Percentiles rank a stretch among this genome's conserved stretches.
phyloP scores from a whole-genome alignment of 2,113 vertebrate species.

The Patagioenas fasciata region DNA sequence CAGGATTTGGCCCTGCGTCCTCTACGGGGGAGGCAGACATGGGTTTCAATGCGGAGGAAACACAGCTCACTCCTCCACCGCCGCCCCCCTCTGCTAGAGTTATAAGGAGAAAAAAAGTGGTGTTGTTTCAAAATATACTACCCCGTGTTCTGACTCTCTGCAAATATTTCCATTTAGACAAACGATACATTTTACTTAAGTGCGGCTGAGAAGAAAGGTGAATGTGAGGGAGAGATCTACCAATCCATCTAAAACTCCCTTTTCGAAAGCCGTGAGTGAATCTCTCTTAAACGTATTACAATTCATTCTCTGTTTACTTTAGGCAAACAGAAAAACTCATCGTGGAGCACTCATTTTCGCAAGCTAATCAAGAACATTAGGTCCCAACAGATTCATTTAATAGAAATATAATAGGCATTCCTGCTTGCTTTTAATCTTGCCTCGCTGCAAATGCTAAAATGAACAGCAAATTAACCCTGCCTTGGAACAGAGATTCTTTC shows the following conservation, averaged over 20 bases:
- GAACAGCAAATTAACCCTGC: constrained; percentile 81
- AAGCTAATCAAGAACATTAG: constrained; percentile 80
- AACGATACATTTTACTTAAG: constrained; percentile 54
- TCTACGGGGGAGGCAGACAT: neutral
- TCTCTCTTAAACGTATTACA: constrained; percentile 69
- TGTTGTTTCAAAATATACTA: constrained; percentile 47
- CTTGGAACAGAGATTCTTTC: constrained; percentile 74
- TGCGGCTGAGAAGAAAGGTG: constrained; percentile 48
- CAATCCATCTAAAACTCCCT: constrained; percentile 37
- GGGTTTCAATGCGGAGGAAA: constrained; percentile 28
- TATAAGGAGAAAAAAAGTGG: neutral
- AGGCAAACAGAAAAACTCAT: constrained; percentile 78
- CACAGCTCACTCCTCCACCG: neutral
- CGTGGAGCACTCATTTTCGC: constrained; percentile 64
- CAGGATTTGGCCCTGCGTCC: neutral
- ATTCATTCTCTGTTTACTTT: constrained; percentile 78
- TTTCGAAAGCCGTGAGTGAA: constrained; percentile 51
- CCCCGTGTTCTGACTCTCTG: neutral
- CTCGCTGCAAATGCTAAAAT: constrained; percentile 75
- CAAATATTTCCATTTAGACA: constrained; percentile 37
- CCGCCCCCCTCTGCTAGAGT: neutral
- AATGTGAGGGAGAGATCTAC: constrained; percentile 45
- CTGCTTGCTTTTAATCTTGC: constrained; percentile 76
- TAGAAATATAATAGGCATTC: constrained; percentile 81
- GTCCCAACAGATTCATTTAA: constrained; percentile 79